A percentile compares a stretch with the other conserved stretches of the same genome.
Evolutionary conservation across 2,113 vertebrate genomes (phyloP).

Genomic region (Craseonycteris thonglongyai): DNA sequence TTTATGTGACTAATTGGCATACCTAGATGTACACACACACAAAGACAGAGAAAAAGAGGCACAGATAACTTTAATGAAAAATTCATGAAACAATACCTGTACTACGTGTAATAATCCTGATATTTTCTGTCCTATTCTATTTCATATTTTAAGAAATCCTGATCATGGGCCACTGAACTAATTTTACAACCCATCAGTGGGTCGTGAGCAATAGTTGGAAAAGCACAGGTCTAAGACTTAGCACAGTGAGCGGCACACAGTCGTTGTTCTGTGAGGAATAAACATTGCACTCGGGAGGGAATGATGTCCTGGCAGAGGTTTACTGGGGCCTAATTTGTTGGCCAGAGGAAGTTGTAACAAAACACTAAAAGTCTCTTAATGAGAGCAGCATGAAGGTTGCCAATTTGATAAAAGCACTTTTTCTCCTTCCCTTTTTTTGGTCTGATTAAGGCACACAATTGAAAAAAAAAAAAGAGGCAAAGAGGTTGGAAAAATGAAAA

Average conservation of each 20-base stretch:
- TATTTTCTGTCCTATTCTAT: not conserved
- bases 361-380: not conserved
- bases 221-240: not conserved
- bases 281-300: not conserved
- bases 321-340: not conserved
- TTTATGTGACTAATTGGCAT: not conserved
- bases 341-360: slow-evolving; percentile 22
- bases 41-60: no score
- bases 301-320: not conserved
- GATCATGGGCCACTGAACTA: not conserved
- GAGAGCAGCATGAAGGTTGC: not conserved
- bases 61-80: not conserved
- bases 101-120: not conserved
- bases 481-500: not conserved
- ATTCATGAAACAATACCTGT: not conserved
- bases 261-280: not conserved
- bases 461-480: not conserved
- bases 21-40: not conserved
- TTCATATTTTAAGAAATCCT: not conserved
- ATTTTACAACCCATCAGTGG: not conserved
- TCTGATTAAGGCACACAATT: not conserved
- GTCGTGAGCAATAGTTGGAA: not conserved
- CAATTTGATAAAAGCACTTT: not conserved
- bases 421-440: not conserved
- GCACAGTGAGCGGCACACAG: not conserved